These are phyloP conservation scores for Drosophila mettleri DNA, from an alignment of 2,888 invertebrate genomes.

Conservation along the genomic window DNA sequence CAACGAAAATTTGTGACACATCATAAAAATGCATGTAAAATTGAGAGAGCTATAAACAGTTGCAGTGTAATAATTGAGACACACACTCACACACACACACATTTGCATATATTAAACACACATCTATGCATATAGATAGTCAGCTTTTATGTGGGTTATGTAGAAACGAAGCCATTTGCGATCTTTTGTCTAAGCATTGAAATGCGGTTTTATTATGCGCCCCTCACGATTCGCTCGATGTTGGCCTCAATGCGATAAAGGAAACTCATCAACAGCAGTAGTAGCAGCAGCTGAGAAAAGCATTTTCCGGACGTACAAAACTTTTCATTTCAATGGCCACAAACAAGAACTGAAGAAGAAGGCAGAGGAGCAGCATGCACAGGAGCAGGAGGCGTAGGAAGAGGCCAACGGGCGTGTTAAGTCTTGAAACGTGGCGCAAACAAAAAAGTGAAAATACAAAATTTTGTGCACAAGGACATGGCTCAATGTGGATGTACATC, in stretches of 20 bases:
- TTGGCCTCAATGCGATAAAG: constrained; percentile 58
- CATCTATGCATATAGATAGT: constrained; percentile 14
- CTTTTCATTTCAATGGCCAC: constrained; percentile 61
- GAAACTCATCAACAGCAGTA: constrained; percentile 50
- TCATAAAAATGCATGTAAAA: constrained; percentile 38
- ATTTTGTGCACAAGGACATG: constrained; percentile 57
- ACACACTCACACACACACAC: constrained; percentile 4
- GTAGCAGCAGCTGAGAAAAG: constrained; percentile 12
- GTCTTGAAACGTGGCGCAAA: constrained; percentile 45
- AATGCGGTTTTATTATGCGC: constrained; percentile 45
- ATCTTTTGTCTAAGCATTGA: constrained; percentile 55
- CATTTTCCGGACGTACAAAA: constrained; percentile 45
- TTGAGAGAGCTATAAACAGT: constrained; percentile 14
- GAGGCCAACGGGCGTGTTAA: constrained; percentile 34
- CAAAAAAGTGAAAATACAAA: constrained; percentile 61
- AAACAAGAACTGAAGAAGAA: not conserved
- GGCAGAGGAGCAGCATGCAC: too few relatives aligned
- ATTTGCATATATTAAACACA: constrained; percentile 41
- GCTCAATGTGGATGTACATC: not conserved
- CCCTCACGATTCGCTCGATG: constrained; percentile 41
- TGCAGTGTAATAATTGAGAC: constrained; percentile 40
- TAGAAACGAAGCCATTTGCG: constrained; percentile 55
- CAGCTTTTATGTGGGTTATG: constrained; percentile 57
- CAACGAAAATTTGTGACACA: constrained; percentile 19
- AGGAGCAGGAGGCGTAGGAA: constrained; percentile 12